Base-by-base conservation (phyloP, 2,797 vertebrate genomes). In the Fratercula arctica region DNA sequence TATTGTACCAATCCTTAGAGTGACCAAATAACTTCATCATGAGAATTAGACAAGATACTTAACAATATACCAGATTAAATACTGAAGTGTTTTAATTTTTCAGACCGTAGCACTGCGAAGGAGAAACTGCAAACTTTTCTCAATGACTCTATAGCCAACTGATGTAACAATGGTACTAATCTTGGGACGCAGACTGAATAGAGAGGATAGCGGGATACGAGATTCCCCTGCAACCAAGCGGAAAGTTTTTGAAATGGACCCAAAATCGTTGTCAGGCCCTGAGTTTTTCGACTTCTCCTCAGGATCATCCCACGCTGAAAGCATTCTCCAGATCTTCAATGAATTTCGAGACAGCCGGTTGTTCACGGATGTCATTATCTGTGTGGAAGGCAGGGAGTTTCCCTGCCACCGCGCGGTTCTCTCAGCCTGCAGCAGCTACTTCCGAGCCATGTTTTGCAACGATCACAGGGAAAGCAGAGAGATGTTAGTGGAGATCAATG, bases 381-480 rank as follows among this genome's bases (percentile, higher is more conserved):
- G 99, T 10, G 99, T 99, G 90, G 99, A 99, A 97, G 99, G 99
- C 28, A 98, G 98, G 3, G 99, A 99, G 97, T 99, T 99, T 87
- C 99, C 99, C 20, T 99, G 99, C 98, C 99, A 99, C 66, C 98
- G 99, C 1, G 99, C 99, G 0, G 98, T 99, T 46, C 99, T 99
- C 79, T 99, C 99, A 0, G 99, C 99, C 72, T 99, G 99, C 97
- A 99, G 99, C 80, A 99, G 99, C 96, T 99, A 99, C 97, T 99
- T 99, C 98, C 98, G 99, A 90, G 99, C 99, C 77, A 99, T 99
- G 99, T 99, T 99, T 96, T 99, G 99, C 97, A 99, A 99, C 0
- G 99, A 99, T 96, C 99, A 99, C 95, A 97, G 99, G 3, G 99
- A 99, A 97, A 99, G 99, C 97, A 98, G 99, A 1, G 99, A 99